Evolutionary conservation across 2,113 vertebrate species (phyloP).

Genomic region (Corythornis cristatus): DNA sequence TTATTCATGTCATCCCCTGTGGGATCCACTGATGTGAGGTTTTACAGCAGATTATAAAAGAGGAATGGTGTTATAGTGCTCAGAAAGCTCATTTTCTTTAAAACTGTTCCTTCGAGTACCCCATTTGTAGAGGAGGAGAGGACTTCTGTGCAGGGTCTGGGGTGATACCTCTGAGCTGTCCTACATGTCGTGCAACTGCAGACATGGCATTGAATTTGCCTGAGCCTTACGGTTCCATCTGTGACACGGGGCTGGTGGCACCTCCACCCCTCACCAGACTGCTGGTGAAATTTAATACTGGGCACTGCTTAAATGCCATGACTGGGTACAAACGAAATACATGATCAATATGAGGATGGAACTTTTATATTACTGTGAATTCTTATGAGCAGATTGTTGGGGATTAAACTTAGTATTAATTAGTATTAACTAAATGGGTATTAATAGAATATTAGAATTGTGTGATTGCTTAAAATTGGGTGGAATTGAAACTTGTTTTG

Average conservation of each 20-base stretch:
- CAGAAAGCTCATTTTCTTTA: not conserved
- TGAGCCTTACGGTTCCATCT: not conserved
- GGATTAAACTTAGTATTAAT: not conserved
- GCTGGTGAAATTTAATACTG: accelerated
- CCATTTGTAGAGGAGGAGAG: not conserved
- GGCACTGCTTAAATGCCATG: not conserved
- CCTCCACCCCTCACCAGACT: too few species aligned
- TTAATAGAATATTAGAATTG: not conserved
- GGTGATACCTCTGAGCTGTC: not conserved
- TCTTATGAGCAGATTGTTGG: not conserved
- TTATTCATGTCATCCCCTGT: not conserved
- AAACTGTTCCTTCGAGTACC: not conserved
- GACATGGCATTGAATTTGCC: not conserved
- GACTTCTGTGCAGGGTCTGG: not conserved
- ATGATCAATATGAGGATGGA: not conserved
- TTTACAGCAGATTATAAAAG: not conserved
- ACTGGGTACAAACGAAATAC: not conserved
- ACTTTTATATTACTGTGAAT: too few species aligned
- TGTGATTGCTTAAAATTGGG: not conserved
- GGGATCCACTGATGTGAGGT: not conserved
- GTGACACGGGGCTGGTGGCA: not conserved
- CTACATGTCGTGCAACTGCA: not conserved
- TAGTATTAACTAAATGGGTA: too few species aligned
- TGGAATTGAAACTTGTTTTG: not conserved
- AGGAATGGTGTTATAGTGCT: not conserved